Evolutionary conservation across 2,797 vertebrate species (phyloP), one percentile per base, ranked within the genome.

Genomic region (Todus mexicanus): DNA sequence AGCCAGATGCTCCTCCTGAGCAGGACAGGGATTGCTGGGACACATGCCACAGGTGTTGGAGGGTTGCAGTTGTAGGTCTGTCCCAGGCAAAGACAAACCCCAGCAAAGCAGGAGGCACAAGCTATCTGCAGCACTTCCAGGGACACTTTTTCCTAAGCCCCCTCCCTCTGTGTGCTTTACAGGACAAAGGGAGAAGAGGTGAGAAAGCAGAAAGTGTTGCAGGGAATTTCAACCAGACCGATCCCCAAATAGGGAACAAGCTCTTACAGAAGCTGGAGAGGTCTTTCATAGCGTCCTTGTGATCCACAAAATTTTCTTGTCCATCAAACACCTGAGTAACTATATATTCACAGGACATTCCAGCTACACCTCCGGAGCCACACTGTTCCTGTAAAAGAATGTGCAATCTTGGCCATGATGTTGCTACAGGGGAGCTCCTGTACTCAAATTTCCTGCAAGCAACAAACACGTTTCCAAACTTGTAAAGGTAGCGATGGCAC

Each of bases 91-190:
- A 6, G 5, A 63, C 76, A 33, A 50, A 91, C 7, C 17, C 35
- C 12, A 1, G 4, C 23, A 73, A 38, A 12, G 26, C 21, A 31
- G 66, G 63, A 71, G 29, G 18, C 29, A 5, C 0, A 5, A 72
- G 40, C 8, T 40, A 12, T 7, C 35, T 35, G 59, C 50, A 42
- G 20, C 0, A 0, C 38, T 57, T 40, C 57, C 63, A 59, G 88
- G 23, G n/a, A 66, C 0, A 0, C 19, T 53, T 85, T 14, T 38
- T 33, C 13, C 4, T n/a, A 3, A 37, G 60, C 26, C 59, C 38
- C 18, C 31, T 86, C 18, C 43, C 21, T 42, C 48, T 12, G 2
- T 12, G 14, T 35, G 33, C 42, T 60, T 60, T 38, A 37, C 19
- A 45, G 35, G 27, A 40, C 22, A 43, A 66, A 48, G 12, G 54